Evolutionary conservation across 2,797 vertebrate genomes (phyloP), one percentile per base, ranked within the genome.

Genomic region (Bufotes viridis): DNA sequence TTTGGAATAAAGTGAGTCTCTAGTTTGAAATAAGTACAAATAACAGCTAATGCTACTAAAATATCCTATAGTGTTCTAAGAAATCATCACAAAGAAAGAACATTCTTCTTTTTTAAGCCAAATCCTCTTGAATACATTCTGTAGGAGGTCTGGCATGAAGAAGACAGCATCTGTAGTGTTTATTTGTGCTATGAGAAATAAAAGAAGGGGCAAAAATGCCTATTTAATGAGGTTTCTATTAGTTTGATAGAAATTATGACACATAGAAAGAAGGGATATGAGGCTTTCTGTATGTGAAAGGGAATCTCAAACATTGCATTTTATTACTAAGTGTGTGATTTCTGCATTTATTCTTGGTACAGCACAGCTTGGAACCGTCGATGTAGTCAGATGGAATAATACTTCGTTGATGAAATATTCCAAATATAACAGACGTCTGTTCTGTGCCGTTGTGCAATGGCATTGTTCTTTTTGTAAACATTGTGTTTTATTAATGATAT

Each of bases 401-500:
- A 51, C 67, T 60, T 24, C 7, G 22, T 53, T 84, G 82, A 57
- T 86, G 42, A 86, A 78, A 78, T 78, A 78, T 53, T 75, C 58
- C 51, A 86, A 79, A 57, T 78, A 67, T 49, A 86, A 78, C 75
- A 78, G 75, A 78, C 18, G 76, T 67, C 51, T n/a, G 58, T 78
- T 78, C 58, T 67, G 11, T 86, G 49, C 83, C 26, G 63, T 75
- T 7, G 6, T 75, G 34, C 78, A 78, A 85, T 63, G 34, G 78
- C 58, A 63, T 63, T 78, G 85, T 57, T 79, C 84, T 86, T 79
- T 79, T 69, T n/a, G 75, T 79, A 86, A 86, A 86, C 84, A 79
- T 86, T 53, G 18, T 69, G 65, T 79, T 86, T 86, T 86, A 79
- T 86, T 86, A 78, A 78, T 86, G 75, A 78, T 70, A 55, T 86